These are phyloP conservation scores for Periparus ater DNA, from an alignment of 2,797 vertebrate genomes.

Conservation along the genomic window DNA sequence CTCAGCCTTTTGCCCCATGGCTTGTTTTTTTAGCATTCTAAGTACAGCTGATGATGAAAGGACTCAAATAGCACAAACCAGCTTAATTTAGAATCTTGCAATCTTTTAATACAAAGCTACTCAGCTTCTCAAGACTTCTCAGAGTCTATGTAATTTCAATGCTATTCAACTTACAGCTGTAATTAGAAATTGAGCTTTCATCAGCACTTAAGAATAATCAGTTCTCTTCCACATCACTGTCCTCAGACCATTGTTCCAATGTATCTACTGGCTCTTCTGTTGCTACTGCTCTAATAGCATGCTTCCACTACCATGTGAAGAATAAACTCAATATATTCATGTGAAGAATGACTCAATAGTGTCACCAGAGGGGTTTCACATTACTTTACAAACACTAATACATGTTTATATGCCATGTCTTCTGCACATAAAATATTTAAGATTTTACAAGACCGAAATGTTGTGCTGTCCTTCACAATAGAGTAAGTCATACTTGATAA, in stretches of 20 bases:
- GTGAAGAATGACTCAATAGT: not conserved
- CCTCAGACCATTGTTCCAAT: not conserved
- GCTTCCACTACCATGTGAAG: not conserved
- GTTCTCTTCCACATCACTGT: not conserved
- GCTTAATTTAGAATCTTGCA: not conserved
- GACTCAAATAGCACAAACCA: not conserved
- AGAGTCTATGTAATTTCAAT: not conserved
- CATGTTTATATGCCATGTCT: not conserved
- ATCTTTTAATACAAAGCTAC: not conserved
- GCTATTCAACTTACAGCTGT: not conserved
- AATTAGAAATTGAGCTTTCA: not conserved
- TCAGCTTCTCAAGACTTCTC: not conserved
- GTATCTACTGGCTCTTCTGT: not conserved
- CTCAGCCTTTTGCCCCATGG: not conserved
- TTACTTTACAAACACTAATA: not conserved
- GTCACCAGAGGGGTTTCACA: not conserved
- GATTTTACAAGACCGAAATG: not conserved
- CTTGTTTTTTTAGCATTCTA: not conserved
- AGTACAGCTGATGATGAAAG: not conserved
- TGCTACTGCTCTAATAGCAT: not conserved
- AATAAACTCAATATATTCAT: not conserved
- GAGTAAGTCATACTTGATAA: not conserved
- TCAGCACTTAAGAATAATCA: not conserved
- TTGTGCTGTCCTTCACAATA: not conserved
- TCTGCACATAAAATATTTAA: not conserved